A percentile compares a stretch with the other conserved stretches of the same genome.
These are phyloP conservation scores for Tichodroma muraria DNA, from an alignment of 2,113 vertebrate genomes.

Conservation along the genomic window DNA sequence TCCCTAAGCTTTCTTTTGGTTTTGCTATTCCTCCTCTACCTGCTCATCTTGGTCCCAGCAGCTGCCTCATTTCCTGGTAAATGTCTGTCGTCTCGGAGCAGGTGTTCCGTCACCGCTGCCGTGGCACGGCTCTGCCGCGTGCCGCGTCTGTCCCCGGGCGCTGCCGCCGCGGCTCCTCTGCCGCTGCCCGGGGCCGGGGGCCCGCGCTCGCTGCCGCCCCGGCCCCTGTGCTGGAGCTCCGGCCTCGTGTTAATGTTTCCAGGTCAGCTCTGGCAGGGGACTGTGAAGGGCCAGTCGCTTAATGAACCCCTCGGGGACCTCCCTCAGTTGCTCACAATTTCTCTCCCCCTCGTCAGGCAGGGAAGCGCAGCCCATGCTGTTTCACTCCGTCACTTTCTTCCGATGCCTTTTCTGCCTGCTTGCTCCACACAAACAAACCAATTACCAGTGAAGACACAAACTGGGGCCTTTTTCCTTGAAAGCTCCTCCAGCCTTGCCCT, in stretches of 20 bases:
- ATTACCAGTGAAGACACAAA: conserved; percentile 67
- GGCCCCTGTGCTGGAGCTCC: background rate
- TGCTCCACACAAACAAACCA: conserved; percentile 71
- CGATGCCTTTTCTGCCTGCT: conserved; percentile 52
- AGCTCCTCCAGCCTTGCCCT: conserved; percentile 59
- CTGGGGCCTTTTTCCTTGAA: conserved; percentile 57
- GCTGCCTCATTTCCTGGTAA: background rate
- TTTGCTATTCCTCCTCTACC: background rate
- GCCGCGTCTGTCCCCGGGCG: too few species aligned
- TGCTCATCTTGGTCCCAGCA: background rate
- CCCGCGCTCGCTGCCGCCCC: background rate
- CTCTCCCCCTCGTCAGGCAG: conserved; percentile 70
- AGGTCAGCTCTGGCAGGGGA: conserved; percentile 73
- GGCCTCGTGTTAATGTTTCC: conserved; percentile 49
- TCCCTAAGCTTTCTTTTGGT: background rate
- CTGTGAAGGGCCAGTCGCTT: conserved; percentile 74
- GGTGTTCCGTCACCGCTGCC: background rate
- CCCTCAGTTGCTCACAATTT: conserved; percentile 67
- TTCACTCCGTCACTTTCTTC: conserved; percentile 62
- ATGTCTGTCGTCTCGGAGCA: background rate
- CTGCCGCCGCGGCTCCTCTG: too few species aligned
- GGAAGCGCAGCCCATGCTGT: conserved; percentile 56
- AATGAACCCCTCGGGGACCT: conserved; percentile 80
- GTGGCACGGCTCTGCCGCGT: too few species aligned
- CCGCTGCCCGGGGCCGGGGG: too few species aligned